A percentile compares a stretch with the other conserved stretches of the same genome.
These are phyloP conservation scores for Pavo muticus DNA, from an alignment of 2,113 vertebrate species.

Conservation along the genomic window DNA sequence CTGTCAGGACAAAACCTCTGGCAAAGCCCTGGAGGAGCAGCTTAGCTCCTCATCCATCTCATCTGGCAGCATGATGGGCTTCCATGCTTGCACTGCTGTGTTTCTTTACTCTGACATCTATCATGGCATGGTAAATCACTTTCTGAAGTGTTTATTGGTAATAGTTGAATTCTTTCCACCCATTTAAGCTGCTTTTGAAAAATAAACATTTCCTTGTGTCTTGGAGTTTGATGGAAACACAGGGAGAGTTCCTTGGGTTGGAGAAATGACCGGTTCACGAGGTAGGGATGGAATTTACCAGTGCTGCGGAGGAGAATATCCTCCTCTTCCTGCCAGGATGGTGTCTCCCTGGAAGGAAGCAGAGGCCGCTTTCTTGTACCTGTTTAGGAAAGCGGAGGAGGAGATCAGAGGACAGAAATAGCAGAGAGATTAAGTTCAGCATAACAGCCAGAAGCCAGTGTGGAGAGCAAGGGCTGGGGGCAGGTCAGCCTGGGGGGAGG, in stretches of 20 bases:
- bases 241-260: not conserved
- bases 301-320: not conserved
- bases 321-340: not conserved
- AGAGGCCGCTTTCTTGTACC: not conserved
- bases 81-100: conserved; percentile 39
- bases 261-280: not conserved
- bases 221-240: conserved; percentile 12
- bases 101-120: conserved; percentile 57
- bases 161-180: conserved; percentile 66
- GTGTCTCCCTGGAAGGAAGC: not conserved
- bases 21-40: conserved; percentile 44
- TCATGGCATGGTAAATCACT: conserved; percentile 63
- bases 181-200: conserved; percentile 41
- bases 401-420: conserved; percentile 15
- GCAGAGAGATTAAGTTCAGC: not conserved
- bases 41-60: conserved; percentile 66
- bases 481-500: not conserved
- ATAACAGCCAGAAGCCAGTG: not conserved
- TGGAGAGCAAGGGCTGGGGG: not conserved
- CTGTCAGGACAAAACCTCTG: conserved; percentile 48
- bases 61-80: conserved; percentile 40
- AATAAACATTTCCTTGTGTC: conserved; percentile 23
- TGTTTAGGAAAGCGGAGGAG: not conserved
- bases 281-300: not conserved
- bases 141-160: conserved; percentile 70